Conservation (phyloP, 2,797 vertebrate genomes). For the Decapterus maruadsi region DNA sequence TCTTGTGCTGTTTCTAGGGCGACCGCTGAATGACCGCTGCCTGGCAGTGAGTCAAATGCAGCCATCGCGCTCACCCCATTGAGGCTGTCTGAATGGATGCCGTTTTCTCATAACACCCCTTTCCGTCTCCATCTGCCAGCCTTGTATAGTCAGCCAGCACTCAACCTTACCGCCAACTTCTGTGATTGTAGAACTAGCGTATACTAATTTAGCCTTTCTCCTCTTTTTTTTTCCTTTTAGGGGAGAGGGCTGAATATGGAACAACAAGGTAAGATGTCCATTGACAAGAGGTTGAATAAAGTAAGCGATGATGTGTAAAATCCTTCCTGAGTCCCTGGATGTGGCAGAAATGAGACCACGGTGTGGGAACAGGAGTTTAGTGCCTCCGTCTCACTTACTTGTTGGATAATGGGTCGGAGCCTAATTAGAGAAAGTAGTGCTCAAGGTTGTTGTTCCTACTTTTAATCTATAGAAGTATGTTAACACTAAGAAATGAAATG, state of each 20-base stretch:
- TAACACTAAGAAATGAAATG: conserved; percentile 26
- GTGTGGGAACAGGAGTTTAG: conserved; percentile 44
- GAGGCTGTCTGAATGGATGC: conserved; percentile 78
- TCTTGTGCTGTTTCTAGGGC: conserved; percentile 81
- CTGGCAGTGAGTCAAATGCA: conserved; percentile 79
- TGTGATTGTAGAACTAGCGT: conserved; percentile 59
- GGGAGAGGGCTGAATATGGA: conserved; percentile 94
- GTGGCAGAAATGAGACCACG: conserved; percentile 51
- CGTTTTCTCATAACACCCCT: conserved; percentile 76
- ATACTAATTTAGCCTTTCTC: conserved; percentile 65
- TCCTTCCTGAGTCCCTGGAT: conserved; percentile 54
- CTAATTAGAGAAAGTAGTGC: conserved; percentile 22
- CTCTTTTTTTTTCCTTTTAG: conserved; percentile 76
- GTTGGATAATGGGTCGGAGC: conserved; percentile 26
- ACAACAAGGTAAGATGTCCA: conserved; percentile 92
- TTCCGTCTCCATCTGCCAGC: conserved; percentile 80
- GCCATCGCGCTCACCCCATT: conserved; percentile 74
- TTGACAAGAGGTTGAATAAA: conserved; percentile 59
- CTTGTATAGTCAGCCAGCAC: conserved; percentile 56
- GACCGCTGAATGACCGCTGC: conserved; percentile 82
- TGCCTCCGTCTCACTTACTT: conserved; percentile 23
- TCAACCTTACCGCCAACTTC: conserved; percentile 66
- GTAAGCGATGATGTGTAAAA: conserved; percentile 60
- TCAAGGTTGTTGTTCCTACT: conserved; percentile 9
- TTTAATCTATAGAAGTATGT: conserved; percentile 30